phyloP scores from a whole-genome alignment of 2,797 vertebrate species.

The Girardinus metallicus region DNA sequence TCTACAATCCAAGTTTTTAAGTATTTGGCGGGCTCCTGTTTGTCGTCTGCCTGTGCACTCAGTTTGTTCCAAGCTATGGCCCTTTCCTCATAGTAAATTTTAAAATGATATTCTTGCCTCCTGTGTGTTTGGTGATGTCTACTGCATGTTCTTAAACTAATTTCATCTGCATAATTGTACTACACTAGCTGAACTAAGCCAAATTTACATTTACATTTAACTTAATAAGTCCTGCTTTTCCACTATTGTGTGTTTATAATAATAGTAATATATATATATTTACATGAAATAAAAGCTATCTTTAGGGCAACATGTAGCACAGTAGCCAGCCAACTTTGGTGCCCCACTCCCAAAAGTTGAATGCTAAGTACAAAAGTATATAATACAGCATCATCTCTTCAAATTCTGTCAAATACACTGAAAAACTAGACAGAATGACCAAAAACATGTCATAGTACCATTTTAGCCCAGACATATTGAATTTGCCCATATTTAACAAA shows the following conservation, averaged over 20 bases:
- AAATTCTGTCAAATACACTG: background rate
- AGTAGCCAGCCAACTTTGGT: background rate
- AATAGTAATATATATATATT: too few relatives aligned
- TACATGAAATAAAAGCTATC: background rate
- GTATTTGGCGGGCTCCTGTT: conserved; percentile 81
- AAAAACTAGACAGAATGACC: background rate
- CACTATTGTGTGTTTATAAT: background rate
- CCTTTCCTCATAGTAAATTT: conserved; percentile 90
- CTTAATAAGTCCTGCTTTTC: background rate
- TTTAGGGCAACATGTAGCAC: background rate
- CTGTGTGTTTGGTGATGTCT: conserved; percentile 1
- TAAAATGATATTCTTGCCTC: conserved; percentile 96
- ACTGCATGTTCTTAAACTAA: conserved; percentile 38
- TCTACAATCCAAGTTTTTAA: conserved; percentile 85
- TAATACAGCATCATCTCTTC: background rate
- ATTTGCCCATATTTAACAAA: background rate
- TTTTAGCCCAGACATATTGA: background rate
- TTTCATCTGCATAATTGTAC: background rate
- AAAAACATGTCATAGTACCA: background rate
- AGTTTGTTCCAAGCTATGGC: conserved; percentile 96
- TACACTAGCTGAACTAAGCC: background rate
- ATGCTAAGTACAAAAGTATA: background rate
- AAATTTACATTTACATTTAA: background rate
- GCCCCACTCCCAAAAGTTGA: background rate
- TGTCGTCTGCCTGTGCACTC: conserved; percentile 96